Conservation (phyloP, 2,113 vertebrate genomes). For the Platycercus adscitus region DNA sequence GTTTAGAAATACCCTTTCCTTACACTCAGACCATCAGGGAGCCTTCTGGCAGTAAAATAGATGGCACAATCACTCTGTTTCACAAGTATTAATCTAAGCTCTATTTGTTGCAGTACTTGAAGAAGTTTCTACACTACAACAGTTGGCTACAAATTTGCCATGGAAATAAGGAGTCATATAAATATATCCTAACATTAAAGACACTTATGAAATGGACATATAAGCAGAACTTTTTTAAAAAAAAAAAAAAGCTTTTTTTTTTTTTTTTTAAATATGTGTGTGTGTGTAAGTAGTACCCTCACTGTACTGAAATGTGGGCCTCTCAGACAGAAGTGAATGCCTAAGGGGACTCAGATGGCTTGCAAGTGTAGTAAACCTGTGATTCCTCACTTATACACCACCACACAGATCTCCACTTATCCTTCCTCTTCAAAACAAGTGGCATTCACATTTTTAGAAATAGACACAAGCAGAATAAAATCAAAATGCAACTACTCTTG, state of each 20-base stretch:
- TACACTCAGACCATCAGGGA: not conserved
- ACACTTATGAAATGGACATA: not conserved
- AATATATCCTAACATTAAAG: not conserved
- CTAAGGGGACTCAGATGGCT: not conserved
- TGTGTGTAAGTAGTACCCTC: not conserved
- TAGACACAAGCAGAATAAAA: not conserved
- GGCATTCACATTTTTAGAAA: not conserved
- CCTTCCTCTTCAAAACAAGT: not conserved
- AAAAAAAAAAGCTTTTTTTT: fast-evolving
- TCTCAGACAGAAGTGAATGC: not conserved
- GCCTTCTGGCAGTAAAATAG: not conserved
- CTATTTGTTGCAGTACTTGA: not conserved
- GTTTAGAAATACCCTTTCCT: not conserved
- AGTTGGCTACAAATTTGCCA: not conserved
- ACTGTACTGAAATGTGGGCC: not conserved
- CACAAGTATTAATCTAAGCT: not conserved
- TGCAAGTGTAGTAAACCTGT: not conserved
- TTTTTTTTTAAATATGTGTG: not conserved
- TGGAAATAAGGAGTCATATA: not conserved
- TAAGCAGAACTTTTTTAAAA: not conserved
- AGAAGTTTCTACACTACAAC: not conserved
- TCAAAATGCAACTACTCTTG: not conserved
- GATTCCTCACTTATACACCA: not conserved
- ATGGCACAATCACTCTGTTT: not conserved
- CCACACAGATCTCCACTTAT: too few species aligned